phyloP scores from a whole-genome alignment of 2,888 invertebrate species.

The Norana najaformis region DNA sequence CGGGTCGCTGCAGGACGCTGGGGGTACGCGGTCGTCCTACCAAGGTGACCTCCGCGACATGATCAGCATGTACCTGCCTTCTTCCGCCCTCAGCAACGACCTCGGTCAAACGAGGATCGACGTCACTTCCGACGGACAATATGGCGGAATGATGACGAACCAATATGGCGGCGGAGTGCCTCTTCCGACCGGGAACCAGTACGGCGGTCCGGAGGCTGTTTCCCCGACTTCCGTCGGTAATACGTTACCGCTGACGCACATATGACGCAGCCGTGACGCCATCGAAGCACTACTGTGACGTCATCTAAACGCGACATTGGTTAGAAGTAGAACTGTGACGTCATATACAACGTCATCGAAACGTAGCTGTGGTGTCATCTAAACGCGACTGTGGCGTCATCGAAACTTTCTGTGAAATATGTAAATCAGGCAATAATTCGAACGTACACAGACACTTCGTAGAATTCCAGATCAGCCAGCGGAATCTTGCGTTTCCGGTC shows the following conservation, averaged over 20 bases:
- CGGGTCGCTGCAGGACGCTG: conserved; percentile 3
- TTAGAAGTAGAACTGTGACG: not conserved
- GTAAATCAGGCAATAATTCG: not conserved
- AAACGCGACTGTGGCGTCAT: not conserved
- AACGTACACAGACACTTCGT: not conserved
- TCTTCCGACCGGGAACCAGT: not conserved
- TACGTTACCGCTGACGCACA: conserved; percentile 28
- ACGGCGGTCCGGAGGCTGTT: not conserved
- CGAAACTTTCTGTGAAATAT: not conserved
- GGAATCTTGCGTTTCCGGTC: not conserved
- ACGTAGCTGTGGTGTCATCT: not conserved
- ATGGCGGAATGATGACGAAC: conserved; percentile 10
- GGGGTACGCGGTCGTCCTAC: not conserved
- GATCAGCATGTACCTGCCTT: conserved; percentile 75
- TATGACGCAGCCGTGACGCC: conserved; percentile 19
- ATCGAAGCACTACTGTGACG: not conserved
- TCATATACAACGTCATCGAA: not conserved
- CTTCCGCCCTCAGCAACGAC: not conserved
- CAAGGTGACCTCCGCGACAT: conserved; percentile 72
- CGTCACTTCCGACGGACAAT: conserved; percentile 13
- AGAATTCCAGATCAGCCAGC: too few species aligned
- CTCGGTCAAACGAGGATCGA: not conserved
- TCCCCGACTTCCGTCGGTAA: not conserved
- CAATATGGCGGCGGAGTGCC: conserved; percentile 15
- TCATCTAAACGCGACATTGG: not conserved